These are phyloP conservation scores for Drosophila ohnishii DNA, from an alignment of 1,140 invertebrate species.

Conservation along the genomic window DNA sequence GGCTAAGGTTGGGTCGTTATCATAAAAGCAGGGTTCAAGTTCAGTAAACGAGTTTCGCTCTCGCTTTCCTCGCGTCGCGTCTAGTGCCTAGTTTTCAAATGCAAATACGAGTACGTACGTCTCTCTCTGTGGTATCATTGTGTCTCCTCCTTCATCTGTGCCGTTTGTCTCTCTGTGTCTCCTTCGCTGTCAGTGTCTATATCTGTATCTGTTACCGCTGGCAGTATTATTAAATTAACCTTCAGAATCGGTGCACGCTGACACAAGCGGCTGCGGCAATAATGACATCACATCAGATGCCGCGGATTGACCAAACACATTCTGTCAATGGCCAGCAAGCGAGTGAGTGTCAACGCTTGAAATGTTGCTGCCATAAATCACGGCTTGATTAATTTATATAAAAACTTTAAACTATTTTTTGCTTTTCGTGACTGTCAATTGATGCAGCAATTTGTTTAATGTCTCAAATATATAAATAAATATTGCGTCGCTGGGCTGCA, in stretches of 20 bases:
- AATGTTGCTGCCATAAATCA: conserved; percentile 73
- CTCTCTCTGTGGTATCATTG: conserved; percentile 25
- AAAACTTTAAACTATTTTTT: conserved; percentile 59
- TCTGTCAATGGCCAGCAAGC: conserved; percentile 33
- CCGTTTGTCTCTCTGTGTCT: conserved; percentile 15
- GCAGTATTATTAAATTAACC: conserved; percentile 75
- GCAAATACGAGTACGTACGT: conserved; percentile 47
- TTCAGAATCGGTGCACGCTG: conserved; percentile 47
- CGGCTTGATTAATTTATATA: conserved; percentile 75
- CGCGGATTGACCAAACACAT: conserved; percentile 31
- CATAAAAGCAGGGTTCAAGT: conserved; percentile 60
- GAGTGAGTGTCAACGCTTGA: conserved; percentile 57
- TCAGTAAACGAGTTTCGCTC: conserved; percentile 61
- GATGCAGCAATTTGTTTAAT: conserved; percentile 40
- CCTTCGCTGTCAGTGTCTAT: conserved; percentile 12
- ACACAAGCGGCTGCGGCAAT: conserved; percentile 21
- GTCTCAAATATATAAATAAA: conserved; percentile 40
- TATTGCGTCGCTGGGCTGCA: conserved; percentile 35
- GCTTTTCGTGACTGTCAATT: conserved; percentile 51
- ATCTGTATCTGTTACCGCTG: conserved; percentile 40
- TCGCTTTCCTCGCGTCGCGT: conserved; percentile 50
- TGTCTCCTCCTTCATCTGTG: conserved; percentile 28
- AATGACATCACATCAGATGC: conserved; percentile 69
- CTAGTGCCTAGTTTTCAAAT: conserved; percentile 39
- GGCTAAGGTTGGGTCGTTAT: conserved; percentile 13